Conservation (phyloP, 1,140 invertebrate genomes). For the Acyrthosiphon pisum region DNA sequence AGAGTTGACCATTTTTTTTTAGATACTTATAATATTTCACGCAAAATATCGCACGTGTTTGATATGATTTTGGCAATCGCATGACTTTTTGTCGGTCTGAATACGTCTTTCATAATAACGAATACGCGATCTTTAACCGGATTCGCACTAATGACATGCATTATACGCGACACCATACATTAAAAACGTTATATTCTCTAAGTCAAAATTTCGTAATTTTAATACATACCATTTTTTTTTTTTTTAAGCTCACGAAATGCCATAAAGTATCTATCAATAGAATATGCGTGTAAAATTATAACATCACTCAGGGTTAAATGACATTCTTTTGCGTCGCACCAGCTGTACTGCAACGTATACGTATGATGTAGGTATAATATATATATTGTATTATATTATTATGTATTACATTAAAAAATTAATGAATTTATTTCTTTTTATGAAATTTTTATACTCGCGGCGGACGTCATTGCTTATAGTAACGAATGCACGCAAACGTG, state of each 20-base stretch:
- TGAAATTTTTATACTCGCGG: background rate
- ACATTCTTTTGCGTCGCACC: background rate
- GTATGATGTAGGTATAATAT: background rate
- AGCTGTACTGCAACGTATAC: no score
- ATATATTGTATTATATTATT: no score
- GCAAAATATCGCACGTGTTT: background rate
- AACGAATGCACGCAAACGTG: background rate
- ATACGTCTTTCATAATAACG: background rate
- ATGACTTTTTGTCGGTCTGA: constrained; percentile 11
- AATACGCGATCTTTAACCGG: constrained; percentile 15
- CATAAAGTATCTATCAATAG: constrained; percentile 34
- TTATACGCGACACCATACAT: constrained; percentile 28
- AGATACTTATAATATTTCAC: background rate
- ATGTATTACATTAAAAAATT: background rate
- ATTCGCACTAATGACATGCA: constrained; percentile 25
- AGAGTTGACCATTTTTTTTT: no score
- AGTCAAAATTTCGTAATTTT: constrained; percentile 16
- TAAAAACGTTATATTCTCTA: constrained; percentile 25
- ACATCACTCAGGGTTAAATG: constrained; percentile 5
- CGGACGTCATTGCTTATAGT: background rate
- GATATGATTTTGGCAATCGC: constrained; percentile 25
- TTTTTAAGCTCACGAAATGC: background rate
- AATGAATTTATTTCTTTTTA: background rate
- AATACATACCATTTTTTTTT: background rate
- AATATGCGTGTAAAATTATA: constrained; percentile 15